Base-by-base conservation (phyloP, 2,888 invertebrate genomes). In the Chloromyia formosa region DNA sequence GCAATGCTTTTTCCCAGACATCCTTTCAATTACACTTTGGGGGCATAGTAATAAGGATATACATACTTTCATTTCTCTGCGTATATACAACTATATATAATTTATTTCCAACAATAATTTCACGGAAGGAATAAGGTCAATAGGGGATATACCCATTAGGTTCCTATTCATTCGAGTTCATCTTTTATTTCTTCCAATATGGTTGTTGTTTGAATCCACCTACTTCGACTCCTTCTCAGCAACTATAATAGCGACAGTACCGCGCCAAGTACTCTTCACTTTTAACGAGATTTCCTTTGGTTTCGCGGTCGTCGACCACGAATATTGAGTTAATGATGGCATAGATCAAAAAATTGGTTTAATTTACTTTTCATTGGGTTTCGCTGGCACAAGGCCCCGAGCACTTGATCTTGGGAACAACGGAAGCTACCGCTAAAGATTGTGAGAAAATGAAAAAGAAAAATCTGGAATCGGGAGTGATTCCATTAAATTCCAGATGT, bases 311-410 rank as follows among this genome's bases (percentile, higher is more conserved):
- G 9, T 16, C 18, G 56, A 16, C 16, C 56, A 23, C 18, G 16
- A 56, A 18, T 18, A 56, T 35, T 35, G 27, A 4, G 7, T 62
- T 40, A 35, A 62, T 62, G 62, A 62, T 18, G 18, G 40, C 62
- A 40, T 62, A 62, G 62, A 62, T 62, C 40, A 40, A 18, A 49
- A 62, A 62, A 62, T 62, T 62, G 62, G 62, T 62, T 62, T 40
- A 62, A 62, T 62, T 62, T 62, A n/a, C 62, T 62, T 35, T 40
- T 40, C 3, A 35, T 35, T 35, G 27, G 35, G 23, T 40, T 62
- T 62, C 40, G 16, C 16, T 3, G 23, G 27, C 16, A 40, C 35
- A 62, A 62, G 16, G 16, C 4, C n/a, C 35, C 14, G 61, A 27
- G 40, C n/a, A 40, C 3, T 62, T 62, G 62, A 62, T 22, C 35